Conservation (phyloP, 2,888 invertebrate genomes). For the Cryptus armator region DNA sequence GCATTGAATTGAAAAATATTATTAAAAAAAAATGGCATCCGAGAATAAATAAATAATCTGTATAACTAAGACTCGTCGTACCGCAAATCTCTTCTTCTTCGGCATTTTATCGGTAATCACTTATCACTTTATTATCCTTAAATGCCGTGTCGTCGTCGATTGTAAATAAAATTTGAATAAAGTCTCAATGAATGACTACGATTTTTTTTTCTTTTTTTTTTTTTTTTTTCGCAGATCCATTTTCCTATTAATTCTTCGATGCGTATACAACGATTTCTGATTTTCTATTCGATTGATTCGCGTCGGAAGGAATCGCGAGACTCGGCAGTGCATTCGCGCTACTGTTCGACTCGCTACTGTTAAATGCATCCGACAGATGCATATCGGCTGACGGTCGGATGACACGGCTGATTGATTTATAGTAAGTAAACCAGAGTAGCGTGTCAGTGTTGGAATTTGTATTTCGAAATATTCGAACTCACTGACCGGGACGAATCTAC, state of each 20-base stretch:
- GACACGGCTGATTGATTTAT: conserved; percentile 76
- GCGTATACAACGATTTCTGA: neutral
- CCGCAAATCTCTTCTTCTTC: conserved; percentile 24
- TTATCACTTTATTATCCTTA: conserved; percentile 27
- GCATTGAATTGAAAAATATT: neutral
- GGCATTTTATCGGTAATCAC: conserved; percentile 30
- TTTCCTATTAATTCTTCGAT: neutral
- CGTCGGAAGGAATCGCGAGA: conserved; percentile 5
- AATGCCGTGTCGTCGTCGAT: conserved; percentile 28
- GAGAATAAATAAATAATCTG: neutral
- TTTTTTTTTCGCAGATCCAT: neutral
- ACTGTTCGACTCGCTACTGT: conserved; percentile 49
- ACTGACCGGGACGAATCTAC: conserved; percentile 18
- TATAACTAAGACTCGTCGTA: neutral
- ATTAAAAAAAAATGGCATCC: conserved; percentile 5
- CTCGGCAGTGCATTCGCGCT: conserved; percentile 29
- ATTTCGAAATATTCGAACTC: conserved; percentile 73
- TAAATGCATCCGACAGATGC: conserved; percentile 18
- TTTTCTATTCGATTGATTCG: neutral
- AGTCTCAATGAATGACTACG: conserved; percentile 1
- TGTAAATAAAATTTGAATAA: conserved; percentile 46
- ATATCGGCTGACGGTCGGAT: conserved; percentile 43
- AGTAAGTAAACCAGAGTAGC: conserved; percentile 83
- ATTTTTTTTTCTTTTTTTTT: neutral
- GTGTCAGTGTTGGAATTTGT: conserved; percentile 78